A percentile compares a stretch with the other conserved stretches of the same genome.
Evolutionary conservation across 64 coral and sea anemone genomes (phyloP).

Genomic region (Stichodactyla mertensii): DNA sequence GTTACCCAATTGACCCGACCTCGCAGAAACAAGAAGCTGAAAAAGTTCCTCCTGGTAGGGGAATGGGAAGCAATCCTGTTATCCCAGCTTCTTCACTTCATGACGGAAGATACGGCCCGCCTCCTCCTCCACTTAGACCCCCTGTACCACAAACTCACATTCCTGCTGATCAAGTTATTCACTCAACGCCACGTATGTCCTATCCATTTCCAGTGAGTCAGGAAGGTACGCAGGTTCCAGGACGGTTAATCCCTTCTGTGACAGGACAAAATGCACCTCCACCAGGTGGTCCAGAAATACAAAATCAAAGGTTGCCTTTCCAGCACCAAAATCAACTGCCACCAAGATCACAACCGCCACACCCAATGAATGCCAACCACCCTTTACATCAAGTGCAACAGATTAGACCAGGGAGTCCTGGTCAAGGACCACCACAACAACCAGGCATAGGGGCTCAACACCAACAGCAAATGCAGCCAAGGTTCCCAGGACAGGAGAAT

Average conservation of each 20-base stretch:
- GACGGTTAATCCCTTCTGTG: neutral
- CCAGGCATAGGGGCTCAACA: neutral
- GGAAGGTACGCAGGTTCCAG: neutral
- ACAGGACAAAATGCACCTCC: neutral
- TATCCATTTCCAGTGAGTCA: conserved; percentile 47
- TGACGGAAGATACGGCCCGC: neutral
- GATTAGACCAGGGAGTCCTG: neutral
- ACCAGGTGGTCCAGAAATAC: conserved; percentile 3
- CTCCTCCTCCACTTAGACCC: neutral
- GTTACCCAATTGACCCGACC: conserved; percentile 9
- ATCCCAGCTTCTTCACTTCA: conserved; percentile 17
- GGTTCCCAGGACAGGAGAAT: conserved; percentile 3
- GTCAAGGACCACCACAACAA: conserved; percentile 14
- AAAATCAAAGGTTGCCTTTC: neutral
- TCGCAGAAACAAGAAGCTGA: neutral
- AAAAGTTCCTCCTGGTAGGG: neutral
- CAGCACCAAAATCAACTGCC: neutral
- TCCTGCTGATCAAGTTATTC: conserved; percentile 50
- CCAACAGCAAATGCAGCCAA: conserved; percentile 22
- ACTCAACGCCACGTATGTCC: conserved; percentile 69
- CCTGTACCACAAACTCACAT: conserved; percentile 8
- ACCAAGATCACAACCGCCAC: neutral
- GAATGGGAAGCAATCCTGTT: neutral
- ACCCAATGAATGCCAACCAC: neutral
- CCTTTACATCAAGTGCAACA: conserved; percentile 26